A percentile compares a stretch with the other conserved stretches of the same genome.
These are phyloP conservation scores for Phymastichus coffea DNA, from an alignment of 1,140 invertebrate genomes.

Conservation along the genomic window DNA sequence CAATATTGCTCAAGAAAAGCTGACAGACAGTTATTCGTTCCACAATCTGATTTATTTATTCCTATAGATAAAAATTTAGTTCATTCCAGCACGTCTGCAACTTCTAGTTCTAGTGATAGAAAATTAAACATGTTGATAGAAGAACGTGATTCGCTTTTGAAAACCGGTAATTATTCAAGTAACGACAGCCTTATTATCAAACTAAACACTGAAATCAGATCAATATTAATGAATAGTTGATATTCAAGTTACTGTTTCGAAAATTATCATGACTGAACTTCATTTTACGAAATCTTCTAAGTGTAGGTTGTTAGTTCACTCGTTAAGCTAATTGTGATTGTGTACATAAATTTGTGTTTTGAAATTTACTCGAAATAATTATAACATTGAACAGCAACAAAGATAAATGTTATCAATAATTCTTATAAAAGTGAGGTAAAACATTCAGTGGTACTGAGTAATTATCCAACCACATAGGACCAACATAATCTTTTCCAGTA, in stretches of 20 bases:
- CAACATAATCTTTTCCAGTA: constrained; percentile 52
- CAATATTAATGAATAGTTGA: constrained; percentile 34
- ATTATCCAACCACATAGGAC: constrained; percentile 65
- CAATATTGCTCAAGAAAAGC: constrained; percentile 25
- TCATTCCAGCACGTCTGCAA: constrained; percentile 19
- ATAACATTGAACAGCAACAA: background rate
- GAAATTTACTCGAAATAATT: background rate
- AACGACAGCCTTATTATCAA: constrained; percentile 50
- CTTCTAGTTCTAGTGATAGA: constrained; percentile 37
- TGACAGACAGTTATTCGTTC: constrained; percentile 27
- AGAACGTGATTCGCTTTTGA: constrained; percentile 45
- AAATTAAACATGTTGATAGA: constrained; percentile 40
- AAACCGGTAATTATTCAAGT: constrained; percentile 48
- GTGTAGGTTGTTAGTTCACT: background rate
- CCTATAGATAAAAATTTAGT: constrained; percentile 26
- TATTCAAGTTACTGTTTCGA: background rate
- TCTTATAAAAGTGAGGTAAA: constrained; percentile 63
- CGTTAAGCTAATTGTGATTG: background rate
- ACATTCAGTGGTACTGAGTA: constrained; percentile 67
- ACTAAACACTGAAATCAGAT: constrained; percentile 46
- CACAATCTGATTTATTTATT: constrained; percentile 26
- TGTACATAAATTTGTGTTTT: background rate
- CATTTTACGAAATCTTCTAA: background rate
- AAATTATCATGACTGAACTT: background rate
- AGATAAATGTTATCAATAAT: background rate